Evolutionary conservation across 2,797 vertebrate species (phyloP).

Genomic region (Enteromius mattozi): DNA sequence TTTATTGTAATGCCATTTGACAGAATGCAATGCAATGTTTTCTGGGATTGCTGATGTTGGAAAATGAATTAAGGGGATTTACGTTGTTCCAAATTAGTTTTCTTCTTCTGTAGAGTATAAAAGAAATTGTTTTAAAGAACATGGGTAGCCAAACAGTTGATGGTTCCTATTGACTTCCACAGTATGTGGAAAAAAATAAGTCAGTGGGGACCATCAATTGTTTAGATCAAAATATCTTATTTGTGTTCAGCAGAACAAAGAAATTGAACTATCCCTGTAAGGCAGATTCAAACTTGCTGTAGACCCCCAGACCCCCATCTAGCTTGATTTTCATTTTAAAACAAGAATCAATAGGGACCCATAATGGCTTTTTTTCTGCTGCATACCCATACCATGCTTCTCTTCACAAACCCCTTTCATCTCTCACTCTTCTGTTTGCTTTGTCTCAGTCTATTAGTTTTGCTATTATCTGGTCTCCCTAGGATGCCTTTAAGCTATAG

Average conservation of each 20-base stretch:
- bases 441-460: constrained; percentile 1
- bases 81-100: not conserved
- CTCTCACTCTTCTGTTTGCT: constrained; percentile 1
- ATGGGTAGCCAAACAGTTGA: not conserved
- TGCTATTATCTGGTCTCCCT: not conserved
- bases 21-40: not conserved
- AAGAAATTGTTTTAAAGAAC: not conserved
- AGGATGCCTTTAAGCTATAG: not conserved
- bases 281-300: not conserved
- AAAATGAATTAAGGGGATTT: not conserved
- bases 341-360: not conserved
- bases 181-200: not conserved
- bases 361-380: not conserved
- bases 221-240: not conserved
- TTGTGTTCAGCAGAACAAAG: not conserved
- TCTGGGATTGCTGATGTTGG: not conserved
- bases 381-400: not conserved
- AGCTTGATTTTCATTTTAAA: not conserved
- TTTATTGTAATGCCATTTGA: not conserved
- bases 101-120: not conserved
- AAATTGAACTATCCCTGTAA: not conserved
- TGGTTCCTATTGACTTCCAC: not conserved
- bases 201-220: not conserved
- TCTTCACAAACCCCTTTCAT: not conserved
- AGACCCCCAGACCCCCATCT: not conserved